Percentiles rank a stretch among this genome's conserved stretches.
These are phyloP conservation scores for Saxidomus purpurata DNA, from an alignment of 1,140 invertebrate genomes.

Conservation along the genomic window DNA sequence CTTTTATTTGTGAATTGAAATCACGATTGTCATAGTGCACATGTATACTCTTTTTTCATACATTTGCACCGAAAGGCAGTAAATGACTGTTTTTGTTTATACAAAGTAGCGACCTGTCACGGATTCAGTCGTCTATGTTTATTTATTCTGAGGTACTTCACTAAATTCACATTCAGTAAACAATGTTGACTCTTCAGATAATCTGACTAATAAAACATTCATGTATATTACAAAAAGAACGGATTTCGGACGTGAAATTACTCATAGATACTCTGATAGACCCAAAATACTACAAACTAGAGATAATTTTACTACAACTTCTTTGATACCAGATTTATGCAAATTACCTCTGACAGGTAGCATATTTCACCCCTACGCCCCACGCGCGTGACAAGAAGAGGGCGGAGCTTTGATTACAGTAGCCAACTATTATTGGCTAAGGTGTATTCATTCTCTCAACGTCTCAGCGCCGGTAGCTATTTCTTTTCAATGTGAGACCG, in stretches of 20 bases:
- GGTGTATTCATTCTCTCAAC: not conserved
- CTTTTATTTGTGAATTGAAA: constrained; percentile 18
- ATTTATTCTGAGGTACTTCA: too few relatives aligned
- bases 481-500: constrained; percentile 14
- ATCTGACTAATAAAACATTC: not conserved
- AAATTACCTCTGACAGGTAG: constrained; percentile 50
- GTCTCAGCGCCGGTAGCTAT: constrained; percentile 32
- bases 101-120: too few relatives aligned
- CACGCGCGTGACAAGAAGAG: constrained; percentile 31
- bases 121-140: too few relatives aligned
- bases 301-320: constrained; percentile 11
- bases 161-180: too few relatives aligned
- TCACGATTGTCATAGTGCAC: not conserved
- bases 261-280: not conserved
- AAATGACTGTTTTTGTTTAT: not conserved
- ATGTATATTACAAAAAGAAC: not conserved
- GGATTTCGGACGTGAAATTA: not conserved
- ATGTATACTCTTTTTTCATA: not conserved
- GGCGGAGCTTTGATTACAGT: constrained; percentile 26
- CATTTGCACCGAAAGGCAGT: not conserved
- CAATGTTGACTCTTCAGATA: too few relatives aligned
- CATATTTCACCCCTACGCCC: constrained; percentile 40
- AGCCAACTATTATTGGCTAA: constrained; percentile 25
- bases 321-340: constrained; percentile 46
- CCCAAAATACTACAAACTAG: not conserved